Conservation (phyloP, 2,888 invertebrate species). For the Pristionchus japonicus region DNA sequence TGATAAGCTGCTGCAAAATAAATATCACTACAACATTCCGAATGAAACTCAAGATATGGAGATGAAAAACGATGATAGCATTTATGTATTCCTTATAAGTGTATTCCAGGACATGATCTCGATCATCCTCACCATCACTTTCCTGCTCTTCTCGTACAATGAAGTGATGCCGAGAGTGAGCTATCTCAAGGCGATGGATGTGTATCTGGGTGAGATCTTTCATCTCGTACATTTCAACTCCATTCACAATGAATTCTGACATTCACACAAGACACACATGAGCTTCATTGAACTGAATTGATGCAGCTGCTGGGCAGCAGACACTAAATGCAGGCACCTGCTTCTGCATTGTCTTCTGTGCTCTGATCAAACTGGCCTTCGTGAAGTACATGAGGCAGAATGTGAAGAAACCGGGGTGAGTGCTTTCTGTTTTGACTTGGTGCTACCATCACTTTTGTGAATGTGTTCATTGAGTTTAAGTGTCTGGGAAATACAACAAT, state of each 20-base stretch:
- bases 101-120: conserved; percentile 71
- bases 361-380: conserved; percentile 73
- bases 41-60: too few species aligned
- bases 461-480: too few species aligned
- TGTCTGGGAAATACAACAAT: background rate
- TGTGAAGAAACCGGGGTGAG: conserved; percentile 49
- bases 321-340: conserved; percentile 59
- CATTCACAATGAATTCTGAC: too few species aligned
- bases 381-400: conserved; percentile 72
- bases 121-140: conserved; percentile 73
- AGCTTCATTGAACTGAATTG: too few species aligned
- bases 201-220: conserved; percentile 60
- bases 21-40: too few species aligned
- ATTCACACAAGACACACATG: too few species aligned
- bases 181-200: conserved; percentile 67
- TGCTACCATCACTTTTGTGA: too few species aligned
- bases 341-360: conserved; percentile 73
- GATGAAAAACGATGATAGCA: too few species aligned
- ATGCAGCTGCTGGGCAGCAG: background rate
- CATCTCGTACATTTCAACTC: background rate
- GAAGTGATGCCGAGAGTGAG: conserved; percentile 52
- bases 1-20: too few species aligned
- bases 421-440: too few species aligned
- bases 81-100: background rate
- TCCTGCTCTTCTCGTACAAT: conserved; percentile 71